Percentiles rank a stretch among this genome's conserved stretches.
Conservation (phyloP, 2,113 vertebrate genomes). For the Pelecanoides urinatrix region DNA sequence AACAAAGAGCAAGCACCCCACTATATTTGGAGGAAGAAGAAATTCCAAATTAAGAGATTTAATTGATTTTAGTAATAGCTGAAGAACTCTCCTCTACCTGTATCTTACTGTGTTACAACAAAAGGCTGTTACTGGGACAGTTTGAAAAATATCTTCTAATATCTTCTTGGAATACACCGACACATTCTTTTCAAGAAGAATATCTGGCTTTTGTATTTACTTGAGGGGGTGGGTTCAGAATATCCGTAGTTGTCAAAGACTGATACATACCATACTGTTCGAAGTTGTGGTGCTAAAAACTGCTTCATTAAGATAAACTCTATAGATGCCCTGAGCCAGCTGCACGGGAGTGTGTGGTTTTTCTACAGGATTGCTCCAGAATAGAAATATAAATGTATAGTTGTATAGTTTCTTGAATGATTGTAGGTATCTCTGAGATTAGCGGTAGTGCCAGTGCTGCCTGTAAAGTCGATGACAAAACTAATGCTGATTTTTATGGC, state of each 20-base stretch:
- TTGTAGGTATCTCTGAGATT: background rate
- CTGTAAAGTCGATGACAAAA: background rate
- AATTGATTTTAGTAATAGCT: background rate
- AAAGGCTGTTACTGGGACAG: background rate
- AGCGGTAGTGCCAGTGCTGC: background rate
- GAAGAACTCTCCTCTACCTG: background rate
- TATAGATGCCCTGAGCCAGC: background rate
- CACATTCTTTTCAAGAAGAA: background rate
- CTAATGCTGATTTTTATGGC: background rate
- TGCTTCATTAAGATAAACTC: background rate
- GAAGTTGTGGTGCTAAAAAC: background rate
- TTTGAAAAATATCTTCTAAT: background rate
- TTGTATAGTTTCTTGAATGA: background rate
- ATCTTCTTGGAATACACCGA: background rate
- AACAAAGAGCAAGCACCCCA: fast-evolving
- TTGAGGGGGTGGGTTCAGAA: background rate
- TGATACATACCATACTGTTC: background rate
- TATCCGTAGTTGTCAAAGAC: background rate
- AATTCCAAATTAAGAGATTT: background rate
- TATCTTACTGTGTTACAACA: background rate
- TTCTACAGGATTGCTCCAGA: background rate
- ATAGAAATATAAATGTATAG: background rate
- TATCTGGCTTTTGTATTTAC: background rate
- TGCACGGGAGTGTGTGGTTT: background rate
- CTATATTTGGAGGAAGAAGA: background rate